phyloP scores from a whole-genome alignment of 1,140 invertebrate species.

The Zaprionus kolodkinae region DNA sequence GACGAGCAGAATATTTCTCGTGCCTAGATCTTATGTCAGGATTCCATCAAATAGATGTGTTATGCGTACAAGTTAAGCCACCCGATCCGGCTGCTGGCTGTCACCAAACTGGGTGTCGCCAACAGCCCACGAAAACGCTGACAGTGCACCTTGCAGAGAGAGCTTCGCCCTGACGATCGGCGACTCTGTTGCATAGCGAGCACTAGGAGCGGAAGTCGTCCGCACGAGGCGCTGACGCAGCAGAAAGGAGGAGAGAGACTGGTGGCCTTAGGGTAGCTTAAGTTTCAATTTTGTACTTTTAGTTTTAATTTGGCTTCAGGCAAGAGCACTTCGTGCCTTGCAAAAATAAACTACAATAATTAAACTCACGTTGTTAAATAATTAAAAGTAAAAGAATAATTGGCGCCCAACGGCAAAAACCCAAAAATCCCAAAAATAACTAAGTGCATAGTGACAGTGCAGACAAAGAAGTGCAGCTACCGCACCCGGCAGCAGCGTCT shows the following conservation, averaged over 20 bases:
- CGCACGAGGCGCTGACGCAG: neutral
- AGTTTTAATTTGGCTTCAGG: neutral
- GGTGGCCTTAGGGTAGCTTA: neutral
- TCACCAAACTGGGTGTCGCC: slow-evolving; percentile 1
- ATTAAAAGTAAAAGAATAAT: neutral
- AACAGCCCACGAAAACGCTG: neutral
- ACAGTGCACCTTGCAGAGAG: neutral
- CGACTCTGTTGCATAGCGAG: neutral
- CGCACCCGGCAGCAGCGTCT: neutral
- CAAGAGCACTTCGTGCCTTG: neutral
- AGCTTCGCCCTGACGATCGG: neutral
- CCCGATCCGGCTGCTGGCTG: neutral
- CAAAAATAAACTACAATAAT: no score
- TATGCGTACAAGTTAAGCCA: no score
- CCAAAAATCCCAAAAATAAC: neutral
- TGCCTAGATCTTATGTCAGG: no score
- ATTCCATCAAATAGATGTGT: no score
- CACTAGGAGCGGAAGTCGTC: neutral
- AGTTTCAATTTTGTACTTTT: neutral
- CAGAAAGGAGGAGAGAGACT: neutral
- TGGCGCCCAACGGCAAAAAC: neutral
- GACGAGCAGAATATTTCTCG: no score
- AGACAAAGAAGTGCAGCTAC: neutral
- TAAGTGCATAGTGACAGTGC: neutral
- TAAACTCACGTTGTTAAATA: neutral